Base-by-base conservation (phyloP, 2,888 invertebrate genomes). In the Fragum fragum region DNA sequence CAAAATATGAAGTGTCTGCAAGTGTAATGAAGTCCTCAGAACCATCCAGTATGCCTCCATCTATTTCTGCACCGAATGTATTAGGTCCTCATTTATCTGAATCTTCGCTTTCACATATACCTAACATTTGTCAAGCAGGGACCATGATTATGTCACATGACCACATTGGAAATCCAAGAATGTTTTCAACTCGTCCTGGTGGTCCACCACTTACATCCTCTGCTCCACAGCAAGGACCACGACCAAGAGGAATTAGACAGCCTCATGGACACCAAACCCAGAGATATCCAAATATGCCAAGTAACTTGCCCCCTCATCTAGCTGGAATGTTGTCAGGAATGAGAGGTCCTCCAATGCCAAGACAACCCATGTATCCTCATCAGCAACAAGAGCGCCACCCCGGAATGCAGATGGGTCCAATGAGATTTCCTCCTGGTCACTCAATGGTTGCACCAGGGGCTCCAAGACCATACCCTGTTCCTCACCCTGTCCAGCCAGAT, bases 251-350 rank as follows among this genome's bases (percentile, higher is more conserved):
- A n/a, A 69, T 76, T 26, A 55, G 79, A 5, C 85, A 81, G 32
- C 76, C 79, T 47, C 73, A 72, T 23, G 66, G 75, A 11, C 75
- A 76, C 59, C 87, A 83, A 47, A 80, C 70, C 2, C 81, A 81
- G 52, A 69, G 79, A 39, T 83, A 81, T 70, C 83, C 81, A 32
- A 77, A 80, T 1, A 77, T 88, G 76, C 88, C 88, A 2, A 83
- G 86, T 66, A 86, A 86, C 53, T 63, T 86, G n/a, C 83, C 86
- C 9, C 86, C 86, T 36, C 86, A 86, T 75, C 52, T 86, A 28
- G 86, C 83, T 36, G 81, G 75, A n/a, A 79, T 83, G 81, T 69
- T 83, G 47, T 71, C 74, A n/a, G 63, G 73, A 16, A 81, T 81
- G 76, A 73, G 81, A 42, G 69, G 63, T 26, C 73, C 52, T 18